These are phyloP conservation scores for Lithobius niger DNA, from an alignment of 1,140 invertebrate genomes.

Conservation along the genomic window DNA sequence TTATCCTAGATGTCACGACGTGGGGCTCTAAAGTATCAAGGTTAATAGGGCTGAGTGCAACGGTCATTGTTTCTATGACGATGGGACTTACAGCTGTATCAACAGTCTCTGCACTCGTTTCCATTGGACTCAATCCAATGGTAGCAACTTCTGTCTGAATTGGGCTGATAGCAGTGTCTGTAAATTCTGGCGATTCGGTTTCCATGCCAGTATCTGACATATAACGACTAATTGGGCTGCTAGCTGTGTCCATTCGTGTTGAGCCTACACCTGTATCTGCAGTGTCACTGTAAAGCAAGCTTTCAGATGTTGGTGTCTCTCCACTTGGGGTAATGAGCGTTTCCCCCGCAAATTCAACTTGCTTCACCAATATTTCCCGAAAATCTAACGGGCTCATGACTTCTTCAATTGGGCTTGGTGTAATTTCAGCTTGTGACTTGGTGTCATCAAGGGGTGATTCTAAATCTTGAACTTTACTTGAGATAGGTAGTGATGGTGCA, in stretches of 20 bases:
- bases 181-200: slow-evolving; percentile 36
- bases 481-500: background rate
- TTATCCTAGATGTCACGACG: background rate
- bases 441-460: background rate
- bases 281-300: slow-evolving; percentile 35
- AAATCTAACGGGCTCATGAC: background rate
- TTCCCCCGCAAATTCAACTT: slow-evolving; percentile 19
- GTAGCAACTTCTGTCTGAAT: slow-evolving; percentile 11
- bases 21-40: slow-evolving; percentile 25
- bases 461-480: too few species aligned
- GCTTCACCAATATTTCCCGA: background rate
- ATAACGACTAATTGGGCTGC: slow-evolving; percentile 26
- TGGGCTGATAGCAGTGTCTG: slow-evolving; percentile 32
- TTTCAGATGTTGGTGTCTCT: slow-evolving; percentile 34
- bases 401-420: background rate
- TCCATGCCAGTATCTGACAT: slow-evolving; percentile 34
- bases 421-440: background rate
- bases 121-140: slow-evolving; percentile 37
- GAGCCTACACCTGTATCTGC: slow-evolving; percentile 39
- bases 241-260: slow-evolving; percentile 34
- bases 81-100: slow-evolving; percentile 26
- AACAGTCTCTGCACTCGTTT: slow-evolving; percentile 21
- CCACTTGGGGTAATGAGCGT: slow-evolving; percentile 37
- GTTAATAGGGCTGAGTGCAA: slow-evolving; percentile 35
- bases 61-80: slow-evolving; percentile 35